phyloP scores from a whole-genome alignment of 2,888 invertebrate species.

The Pammene aurita region DNA sequence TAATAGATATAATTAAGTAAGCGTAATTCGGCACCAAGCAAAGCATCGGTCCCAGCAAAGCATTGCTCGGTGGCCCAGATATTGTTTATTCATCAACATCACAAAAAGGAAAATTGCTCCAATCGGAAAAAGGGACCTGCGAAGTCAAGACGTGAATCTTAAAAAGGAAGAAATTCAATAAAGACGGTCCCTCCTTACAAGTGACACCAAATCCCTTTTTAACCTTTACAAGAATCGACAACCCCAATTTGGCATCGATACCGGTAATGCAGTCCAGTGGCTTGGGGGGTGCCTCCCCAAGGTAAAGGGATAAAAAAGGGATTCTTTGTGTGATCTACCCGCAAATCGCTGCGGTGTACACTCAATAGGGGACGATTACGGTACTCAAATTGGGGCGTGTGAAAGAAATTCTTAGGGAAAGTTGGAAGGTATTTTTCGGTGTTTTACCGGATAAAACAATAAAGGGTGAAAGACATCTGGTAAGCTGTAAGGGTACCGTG shows the following conservation, averaged over 20 bases:
- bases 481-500: constrained; percentile 39
- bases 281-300: constrained; percentile 58
- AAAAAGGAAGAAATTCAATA: constrained; percentile 41
- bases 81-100: constrained; percentile 28
- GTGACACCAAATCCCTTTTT: constrained; percentile 62
- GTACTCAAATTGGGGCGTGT: constrained; percentile 64
- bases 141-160: constrained; percentile 47
- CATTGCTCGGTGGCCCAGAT: neutral
- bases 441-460: constrained; percentile 42
- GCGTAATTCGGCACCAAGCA: too few species aligned
- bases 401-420: constrained; percentile 50
- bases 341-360: constrained; percentile 65
- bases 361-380: constrained; percentile 71
- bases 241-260: constrained; percentile 81
- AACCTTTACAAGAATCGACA: constrained; percentile 66
- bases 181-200: constrained; percentile 58
- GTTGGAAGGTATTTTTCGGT: constrained; percentile 40
- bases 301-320: constrained; percentile 75
- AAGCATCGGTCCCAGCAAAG: too few species aligned
- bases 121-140: constrained; percentile 51
- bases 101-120: constrained; percentile 42
- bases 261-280: constrained; percentile 69
- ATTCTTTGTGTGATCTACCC: constrained; percentile 75
- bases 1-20: too few species aligned
- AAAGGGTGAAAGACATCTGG: constrained; percentile 42